phyloP scores from a whole-genome alignment of 2,888 invertebrate genomes.

The Diarsia brunnea region DNA sequence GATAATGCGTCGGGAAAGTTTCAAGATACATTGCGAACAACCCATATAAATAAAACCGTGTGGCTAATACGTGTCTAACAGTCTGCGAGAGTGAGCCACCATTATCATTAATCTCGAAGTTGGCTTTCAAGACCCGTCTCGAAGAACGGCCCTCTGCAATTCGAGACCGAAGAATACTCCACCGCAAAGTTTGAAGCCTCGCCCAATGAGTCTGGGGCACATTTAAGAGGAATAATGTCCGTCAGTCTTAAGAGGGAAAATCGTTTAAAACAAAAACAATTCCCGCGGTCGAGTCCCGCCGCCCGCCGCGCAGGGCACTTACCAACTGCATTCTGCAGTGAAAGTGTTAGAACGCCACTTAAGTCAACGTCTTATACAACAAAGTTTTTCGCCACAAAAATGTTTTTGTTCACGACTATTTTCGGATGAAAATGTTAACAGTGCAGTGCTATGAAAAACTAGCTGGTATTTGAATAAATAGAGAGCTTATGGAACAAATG shows the following conservation, averaged over 20 bases:
- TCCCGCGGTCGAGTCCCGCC: constrained; percentile 36
- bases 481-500: not conserved
- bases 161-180: constrained; percentile 49
- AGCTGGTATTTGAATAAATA: constrained; percentile 8
- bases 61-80: constrained; percentile 62
- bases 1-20: constrained; percentile 55
- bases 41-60: constrained; percentile 60
- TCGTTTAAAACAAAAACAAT: constrained; percentile 63
- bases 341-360: constrained; percentile 54
- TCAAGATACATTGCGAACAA: constrained; percentile 50
- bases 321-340: constrained; percentile 54
- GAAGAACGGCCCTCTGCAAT: constrained; percentile 35
- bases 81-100: constrained; percentile 49
- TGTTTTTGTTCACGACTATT: constrained; percentile 15
- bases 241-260: constrained; percentile 37
- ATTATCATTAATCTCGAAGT: constrained; percentile 66
- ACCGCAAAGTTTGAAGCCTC: constrained; percentile 57
- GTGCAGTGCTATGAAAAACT: not conserved
- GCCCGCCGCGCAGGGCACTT: constrained; percentile 34
- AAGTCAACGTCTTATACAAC: constrained; percentile 43
- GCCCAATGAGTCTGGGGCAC: constrained; percentile 51
- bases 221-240: constrained; percentile 54
- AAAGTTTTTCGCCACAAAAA: constrained; percentile 29
- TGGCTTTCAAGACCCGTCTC: constrained; percentile 56
- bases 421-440: constrained; percentile 8